A percentile compares a stretch with the other conserved stretches of the same genome.
These are phyloP conservation scores for Entosphenus tridentatus DNA, from an alignment of 2,113 vertebrate species.

Conservation along the genomic window DNA sequence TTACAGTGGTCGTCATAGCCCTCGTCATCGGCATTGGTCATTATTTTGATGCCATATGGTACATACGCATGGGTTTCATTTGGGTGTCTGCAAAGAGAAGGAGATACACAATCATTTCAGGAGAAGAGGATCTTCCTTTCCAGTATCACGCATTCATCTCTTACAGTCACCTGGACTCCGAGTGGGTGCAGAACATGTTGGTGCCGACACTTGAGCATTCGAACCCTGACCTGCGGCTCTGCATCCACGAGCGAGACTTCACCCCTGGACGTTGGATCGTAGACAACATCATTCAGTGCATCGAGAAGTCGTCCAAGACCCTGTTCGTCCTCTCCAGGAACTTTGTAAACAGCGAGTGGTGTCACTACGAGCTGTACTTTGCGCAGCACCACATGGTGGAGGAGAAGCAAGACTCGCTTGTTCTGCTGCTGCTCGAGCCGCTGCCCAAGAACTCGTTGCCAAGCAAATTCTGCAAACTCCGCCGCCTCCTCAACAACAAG, in stretches of 20 bases:
- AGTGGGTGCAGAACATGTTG: conserved; percentile 19
- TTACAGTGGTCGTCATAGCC: conserved; percentile 8
- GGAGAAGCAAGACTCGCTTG: conserved; percentile 28
- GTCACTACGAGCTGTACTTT: conserved; percentile 75
- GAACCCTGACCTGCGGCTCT: conserved; percentile 21
- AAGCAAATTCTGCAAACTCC: conserved; percentile 54
- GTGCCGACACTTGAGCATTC: conserved; percentile 16
- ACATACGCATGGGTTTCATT: conserved; percentile 22
- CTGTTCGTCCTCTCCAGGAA: conserved; percentile 54
- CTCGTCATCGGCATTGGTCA: conserved; percentile 14
- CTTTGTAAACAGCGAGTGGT: conserved; percentile 70
- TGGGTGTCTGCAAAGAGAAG: conserved; percentile 22
- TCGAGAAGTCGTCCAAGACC: conserved; percentile 45
- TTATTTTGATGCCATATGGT: conserved; percentile 20
- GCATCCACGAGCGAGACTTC: conserved; percentile 64
- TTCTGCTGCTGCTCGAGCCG: conserved; percentile 51
- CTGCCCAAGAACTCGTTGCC: conserved; percentile 41
- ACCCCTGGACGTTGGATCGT: conserved; percentile 52
- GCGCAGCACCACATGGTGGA: conserved; percentile 64
- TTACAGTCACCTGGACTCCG: conserved; percentile 21
- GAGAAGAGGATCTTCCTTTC: conserved; percentile 13
- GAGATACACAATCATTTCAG: conserved; percentile 12
- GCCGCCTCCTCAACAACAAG: conserved; percentile 56
- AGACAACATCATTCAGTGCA: conserved; percentile 57
- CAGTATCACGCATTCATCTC: conserved; percentile 23